A percentile compares a stretch with the other conserved stretches of the same genome.
These are phyloP conservation scores for Porites lutea DNA, from an alignment of 64 coral and sea anemone genomes.

Conservation along the genomic window DNA sequence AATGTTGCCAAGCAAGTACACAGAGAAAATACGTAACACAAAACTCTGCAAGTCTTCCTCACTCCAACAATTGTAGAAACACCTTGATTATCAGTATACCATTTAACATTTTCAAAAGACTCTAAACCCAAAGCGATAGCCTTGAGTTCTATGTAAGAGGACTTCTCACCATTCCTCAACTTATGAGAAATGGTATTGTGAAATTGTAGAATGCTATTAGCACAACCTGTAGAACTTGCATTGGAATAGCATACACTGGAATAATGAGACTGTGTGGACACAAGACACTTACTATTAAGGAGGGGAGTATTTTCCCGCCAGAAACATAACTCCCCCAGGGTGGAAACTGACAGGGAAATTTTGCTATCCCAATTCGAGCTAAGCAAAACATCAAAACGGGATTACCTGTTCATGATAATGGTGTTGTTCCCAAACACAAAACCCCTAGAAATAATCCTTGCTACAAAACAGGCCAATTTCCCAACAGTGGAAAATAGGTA, in stretches of 20 bases:
- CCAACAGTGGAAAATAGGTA: neutral
- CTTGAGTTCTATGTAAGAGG: too few species aligned
- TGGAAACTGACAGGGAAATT: neutral
- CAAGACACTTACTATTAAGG: neutral
- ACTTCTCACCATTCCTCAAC: neutral
- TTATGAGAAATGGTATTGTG: neutral
- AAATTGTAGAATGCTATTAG: neutral
- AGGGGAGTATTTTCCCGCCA: too few species aligned
- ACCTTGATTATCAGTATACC: too few species aligned
- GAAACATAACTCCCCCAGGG: neutral
- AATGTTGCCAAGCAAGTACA: neutral
- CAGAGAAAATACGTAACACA: neutral
- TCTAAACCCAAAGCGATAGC: too few species aligned
- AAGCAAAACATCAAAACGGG: neutral
- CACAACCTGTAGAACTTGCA: too few species aligned
- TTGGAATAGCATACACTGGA: neutral
- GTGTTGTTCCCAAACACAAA: too few species aligned
- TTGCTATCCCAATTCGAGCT: neutral
- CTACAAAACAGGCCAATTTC: neutral
- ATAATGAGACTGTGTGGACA: neutral
- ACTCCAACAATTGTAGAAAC: too few species aligned
- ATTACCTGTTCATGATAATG: too few species aligned
- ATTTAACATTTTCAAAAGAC: too few species aligned
- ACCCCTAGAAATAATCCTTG: neutral
- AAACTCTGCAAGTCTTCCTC: neutral